phyloP scores from a whole-genome alignment of 2,113 vertebrate genomes.

The Todiramphus chloris region DNA sequence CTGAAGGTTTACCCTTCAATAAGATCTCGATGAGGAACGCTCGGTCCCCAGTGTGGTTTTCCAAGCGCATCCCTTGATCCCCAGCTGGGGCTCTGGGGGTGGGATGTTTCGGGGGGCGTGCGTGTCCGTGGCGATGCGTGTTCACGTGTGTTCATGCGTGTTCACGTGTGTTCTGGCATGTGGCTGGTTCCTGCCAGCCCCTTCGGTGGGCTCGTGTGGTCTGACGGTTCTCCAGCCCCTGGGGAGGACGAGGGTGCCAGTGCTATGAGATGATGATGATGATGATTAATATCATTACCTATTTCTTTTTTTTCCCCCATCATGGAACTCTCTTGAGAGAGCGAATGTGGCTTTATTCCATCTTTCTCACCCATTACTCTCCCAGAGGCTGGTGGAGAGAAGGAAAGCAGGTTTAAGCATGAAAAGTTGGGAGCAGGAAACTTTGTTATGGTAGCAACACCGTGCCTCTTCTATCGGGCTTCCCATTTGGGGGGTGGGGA shows the following conservation, averaged over 20 bases:
- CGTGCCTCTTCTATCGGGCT: accelerated
- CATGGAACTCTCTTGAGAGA: accelerated
- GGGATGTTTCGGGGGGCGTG: accelerated
- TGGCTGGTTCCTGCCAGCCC: accelerated
- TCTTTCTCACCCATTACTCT: not conserved
- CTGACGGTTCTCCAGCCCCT: not conserved
- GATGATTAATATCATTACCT: no score
- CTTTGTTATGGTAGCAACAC: not conserved
- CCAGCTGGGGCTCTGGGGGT: not conserved
- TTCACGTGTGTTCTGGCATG: accelerated
- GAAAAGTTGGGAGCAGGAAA: conserved; percentile 25
- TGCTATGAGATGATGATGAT: no score
- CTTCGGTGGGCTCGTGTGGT: not conserved
- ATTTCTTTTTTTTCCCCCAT: accelerated
- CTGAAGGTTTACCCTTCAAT: not conserved
- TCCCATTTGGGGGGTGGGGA: not conserved
- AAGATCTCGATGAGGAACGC: not conserved
- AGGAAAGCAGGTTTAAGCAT: not conserved
- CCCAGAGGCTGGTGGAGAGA: not conserved
- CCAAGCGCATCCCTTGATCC: not conserved
- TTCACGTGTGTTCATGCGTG: accelerated
- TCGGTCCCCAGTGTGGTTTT: accelerated
- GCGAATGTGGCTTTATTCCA: not conserved
- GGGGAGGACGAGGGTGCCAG: not conserved
- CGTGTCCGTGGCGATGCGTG: accelerated